phyloP scores from a whole-genome alignment of 2,113 vertebrate species.

The Malurus melanocephalus region DNA sequence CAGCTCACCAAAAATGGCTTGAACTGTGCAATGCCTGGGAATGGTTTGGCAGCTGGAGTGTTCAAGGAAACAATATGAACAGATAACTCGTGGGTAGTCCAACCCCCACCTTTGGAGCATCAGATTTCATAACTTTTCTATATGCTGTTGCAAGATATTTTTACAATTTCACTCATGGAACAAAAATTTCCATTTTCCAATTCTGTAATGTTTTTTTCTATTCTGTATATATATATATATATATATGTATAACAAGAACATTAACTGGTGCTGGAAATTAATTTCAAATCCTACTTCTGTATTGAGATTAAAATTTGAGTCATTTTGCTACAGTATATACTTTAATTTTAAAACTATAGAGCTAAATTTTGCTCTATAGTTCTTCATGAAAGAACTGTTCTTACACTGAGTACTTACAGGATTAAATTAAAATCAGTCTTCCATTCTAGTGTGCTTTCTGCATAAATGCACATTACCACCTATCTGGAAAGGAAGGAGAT shows the following conservation, averaged over 20 bases:
- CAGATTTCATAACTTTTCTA: neutral
- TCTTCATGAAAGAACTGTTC: neutral
- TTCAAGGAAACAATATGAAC: neutral
- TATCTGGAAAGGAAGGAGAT: neutral
- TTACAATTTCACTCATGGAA: slow-evolving; percentile 2
- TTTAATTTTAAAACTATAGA: neutral
- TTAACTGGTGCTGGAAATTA: neutral
- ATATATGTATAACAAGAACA: neutral
- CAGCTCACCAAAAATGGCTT: neutral
- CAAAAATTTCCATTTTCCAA: slow-evolving; percentile 10
- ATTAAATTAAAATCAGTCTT: slow-evolving; percentile 30
- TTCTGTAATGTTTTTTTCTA: neutral
- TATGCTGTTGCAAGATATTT: neutral
- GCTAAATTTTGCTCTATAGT: neutral
- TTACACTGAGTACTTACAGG: neutral
- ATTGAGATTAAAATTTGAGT: neutral
- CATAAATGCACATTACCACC: neutral
- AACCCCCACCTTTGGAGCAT: neutral
- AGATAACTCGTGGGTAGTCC: neutral
- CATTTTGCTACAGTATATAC: neutral
- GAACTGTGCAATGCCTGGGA: neutral
- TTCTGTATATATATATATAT: neutral
- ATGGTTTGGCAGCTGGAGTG: neutral
- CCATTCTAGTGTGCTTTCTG: neutral
- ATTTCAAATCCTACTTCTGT: neutral